These are phyloP conservation scores for Horisme vitalbata DNA, from an alignment of 2,888 invertebrate genomes.

Conservation along the genomic window DNA sequence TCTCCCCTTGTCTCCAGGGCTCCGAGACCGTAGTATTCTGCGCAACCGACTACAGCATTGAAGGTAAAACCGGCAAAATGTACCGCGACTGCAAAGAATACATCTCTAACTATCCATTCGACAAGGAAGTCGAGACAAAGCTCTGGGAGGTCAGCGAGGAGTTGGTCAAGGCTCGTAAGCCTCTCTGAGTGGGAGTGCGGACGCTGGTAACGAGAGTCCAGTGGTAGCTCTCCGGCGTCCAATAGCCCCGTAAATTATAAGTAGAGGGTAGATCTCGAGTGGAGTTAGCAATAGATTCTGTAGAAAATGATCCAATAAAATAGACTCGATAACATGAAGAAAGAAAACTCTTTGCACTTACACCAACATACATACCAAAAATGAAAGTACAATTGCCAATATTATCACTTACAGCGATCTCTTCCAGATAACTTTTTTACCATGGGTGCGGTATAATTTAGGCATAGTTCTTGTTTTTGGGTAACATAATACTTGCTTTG, in stretches of 20 bases:
- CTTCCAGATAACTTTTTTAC: no score
- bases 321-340: no score
- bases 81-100: slow-evolving; percentile 89
- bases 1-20: slow-evolving; percentile 82
- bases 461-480: no score
- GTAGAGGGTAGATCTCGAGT: not conserved
- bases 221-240: slow-evolving; percentile 15
- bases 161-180: slow-evolving; percentile 69
- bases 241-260: no score
- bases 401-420: no score
- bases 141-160: slow-evolving; percentile 88
- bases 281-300: not conserved
- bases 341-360: no score
- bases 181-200: slow-evolving; percentile 45
- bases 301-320: no score
- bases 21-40: slow-evolving; percentile 91
- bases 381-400: no score
- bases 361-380: no score
- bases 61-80: slow-evolving; percentile 86
- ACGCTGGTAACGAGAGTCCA: slow-evolving; percentile 24
- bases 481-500: no score
- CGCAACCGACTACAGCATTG: slow-evolving; percentile 84
- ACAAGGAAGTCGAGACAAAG: slow-evolving; percentile 83
- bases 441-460: no score
- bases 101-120: slow-evolving; percentile 83